A percentile compares a stretch with the other conserved stretches of the same genome.
These are phyloP conservation scores for Fistularia commersonii DNA, from an alignment of 2,797 vertebrate genomes.

Conservation along the genomic window DNA sequence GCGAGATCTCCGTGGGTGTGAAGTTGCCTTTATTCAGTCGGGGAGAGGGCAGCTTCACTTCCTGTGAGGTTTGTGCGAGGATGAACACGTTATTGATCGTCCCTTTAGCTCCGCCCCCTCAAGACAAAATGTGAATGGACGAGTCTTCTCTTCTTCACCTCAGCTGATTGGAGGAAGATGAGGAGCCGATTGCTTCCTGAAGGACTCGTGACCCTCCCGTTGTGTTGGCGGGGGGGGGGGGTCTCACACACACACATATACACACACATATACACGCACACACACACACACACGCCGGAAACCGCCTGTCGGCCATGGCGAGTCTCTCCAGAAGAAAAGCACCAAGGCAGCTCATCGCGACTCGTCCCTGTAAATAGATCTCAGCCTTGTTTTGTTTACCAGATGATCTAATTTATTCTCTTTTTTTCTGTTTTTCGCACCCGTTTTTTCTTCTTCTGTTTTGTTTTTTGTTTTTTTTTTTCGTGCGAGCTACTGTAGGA, in stretches of 20 bases:
- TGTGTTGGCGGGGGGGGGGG: no score
- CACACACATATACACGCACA: no score
- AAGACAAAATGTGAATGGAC: no score
- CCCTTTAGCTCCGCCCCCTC: no score
- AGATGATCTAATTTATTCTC: constrained; percentile 78
- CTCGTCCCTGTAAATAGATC: constrained; percentile 69
- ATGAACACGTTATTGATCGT: no score
- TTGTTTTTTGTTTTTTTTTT: constrained; percentile 54
- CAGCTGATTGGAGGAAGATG: not conserved
- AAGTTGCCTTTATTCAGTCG: constrained; percentile 42
- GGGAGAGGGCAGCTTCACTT: no score
- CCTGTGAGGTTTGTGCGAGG: no score
- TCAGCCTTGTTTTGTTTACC: constrained; percentile 76
- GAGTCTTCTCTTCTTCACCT: no score
- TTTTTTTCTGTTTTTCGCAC: no score
- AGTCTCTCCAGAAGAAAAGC: constrained; percentile 56
- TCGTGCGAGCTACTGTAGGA: constrained; percentile 70
- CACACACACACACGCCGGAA: not conserved
- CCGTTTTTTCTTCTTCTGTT: no score
- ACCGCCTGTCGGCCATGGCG: constrained; percentile 33
- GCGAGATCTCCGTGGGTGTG: constrained; percentile 34
- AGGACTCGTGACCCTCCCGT: no score
- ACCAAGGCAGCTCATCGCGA: constrained; percentile 71
- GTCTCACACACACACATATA: no score
- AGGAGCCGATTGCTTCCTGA: constrained; percentile 14